Percentiles rank a stretch among this genome's conserved stretches.
Conservation (phyloP, 1,140 invertebrate genomes). For the Drosophila triauraria region DNA sequence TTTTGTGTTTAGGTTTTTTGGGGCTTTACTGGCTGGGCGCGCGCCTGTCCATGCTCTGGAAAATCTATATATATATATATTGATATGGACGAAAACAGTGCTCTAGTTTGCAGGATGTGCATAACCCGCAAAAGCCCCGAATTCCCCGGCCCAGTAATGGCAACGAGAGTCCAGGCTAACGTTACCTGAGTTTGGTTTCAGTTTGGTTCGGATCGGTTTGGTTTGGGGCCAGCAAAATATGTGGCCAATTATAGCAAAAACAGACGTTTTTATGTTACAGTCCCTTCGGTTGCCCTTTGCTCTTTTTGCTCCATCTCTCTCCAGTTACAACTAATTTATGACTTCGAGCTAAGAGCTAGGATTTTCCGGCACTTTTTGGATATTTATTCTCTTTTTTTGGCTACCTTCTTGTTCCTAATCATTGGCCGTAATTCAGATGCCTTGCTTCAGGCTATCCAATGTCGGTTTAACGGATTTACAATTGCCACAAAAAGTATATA, state of each 20-base stretch:
- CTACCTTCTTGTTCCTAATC: conserved; percentile 52
- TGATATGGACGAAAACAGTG: conserved; percentile 38
- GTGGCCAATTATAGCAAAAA: conserved; percentile 82
- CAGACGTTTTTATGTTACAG: conserved; percentile 80
- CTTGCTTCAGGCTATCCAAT: background rate
- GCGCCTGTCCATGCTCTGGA: conserved; percentile 16
- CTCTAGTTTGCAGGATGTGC: conserved; percentile 43
- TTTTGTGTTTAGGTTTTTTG: conserved; percentile 15
- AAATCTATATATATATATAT: conserved; percentile 31
- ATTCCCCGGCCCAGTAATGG: conserved; percentile 21
- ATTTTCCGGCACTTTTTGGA: conserved; percentile 50
- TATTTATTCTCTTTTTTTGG: conserved; percentile 4
- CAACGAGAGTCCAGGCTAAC: conserved; percentile 19
- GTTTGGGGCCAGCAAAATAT: conserved; percentile 69
- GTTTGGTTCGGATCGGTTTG: conserved; percentile 11
- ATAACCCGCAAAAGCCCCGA: conserved; percentile 20
- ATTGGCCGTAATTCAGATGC: conserved; percentile 64
- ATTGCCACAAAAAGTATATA: conserved; percentile 19
- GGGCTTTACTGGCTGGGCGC: background rate
- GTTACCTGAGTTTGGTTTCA: conserved; percentile 53
- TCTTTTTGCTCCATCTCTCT: conserved; percentile 19
- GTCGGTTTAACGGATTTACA: conserved; percentile 35
- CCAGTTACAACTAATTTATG: conserved; percentile 73
- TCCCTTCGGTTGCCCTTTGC: conserved; percentile 18
- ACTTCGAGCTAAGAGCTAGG: conserved; percentile 42